These are phyloP conservation scores for Phyllotreta striolata DNA, from an alignment of 2,888 invertebrate species.

Conservation along the genomic window DNA sequence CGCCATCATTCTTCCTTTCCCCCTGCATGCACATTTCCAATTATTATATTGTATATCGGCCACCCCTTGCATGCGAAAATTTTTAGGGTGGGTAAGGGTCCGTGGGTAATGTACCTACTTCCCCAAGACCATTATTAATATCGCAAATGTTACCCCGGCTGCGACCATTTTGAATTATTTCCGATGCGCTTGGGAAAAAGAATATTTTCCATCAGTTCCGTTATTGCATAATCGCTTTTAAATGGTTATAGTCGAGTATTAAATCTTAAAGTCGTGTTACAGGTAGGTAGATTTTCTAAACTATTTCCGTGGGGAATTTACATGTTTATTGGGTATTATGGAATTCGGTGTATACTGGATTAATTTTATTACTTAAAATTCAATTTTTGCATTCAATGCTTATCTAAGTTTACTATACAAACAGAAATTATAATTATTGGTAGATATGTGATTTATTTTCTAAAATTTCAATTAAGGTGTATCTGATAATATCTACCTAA, in stretches of 20 bases:
- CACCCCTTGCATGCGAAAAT: conserved; percentile 36
- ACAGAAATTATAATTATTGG: too few relatives aligned
- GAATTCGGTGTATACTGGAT: too few relatives aligned
- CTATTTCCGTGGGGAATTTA: too few relatives aligned
- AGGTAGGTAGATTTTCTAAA: too few relatives aligned
- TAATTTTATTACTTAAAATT: too few relatives aligned
- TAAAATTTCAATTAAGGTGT: too few relatives aligned
- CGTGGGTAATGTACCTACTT: conserved; percentile 17
- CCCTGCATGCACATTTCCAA: conserved; percentile 34
- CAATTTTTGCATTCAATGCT: too few relatives aligned
- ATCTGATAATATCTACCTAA: too few relatives aligned
- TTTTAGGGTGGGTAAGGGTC: conserved; percentile 38
- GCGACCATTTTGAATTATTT: conserved; percentile 40
- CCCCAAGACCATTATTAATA: conserved; percentile 37
- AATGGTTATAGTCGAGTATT: not conserved
- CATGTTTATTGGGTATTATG: too few relatives aligned
- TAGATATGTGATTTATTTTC: too few relatives aligned
- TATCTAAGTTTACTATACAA: too few relatives aligned
- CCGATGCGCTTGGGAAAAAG: conserved; percentile 27
- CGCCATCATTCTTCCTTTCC: conserved; percentile 14
- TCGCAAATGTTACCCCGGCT: conserved; percentile 22
- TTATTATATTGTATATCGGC: conserved; percentile 40
- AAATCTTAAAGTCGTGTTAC: not conserved
- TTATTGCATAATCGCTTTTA: conserved; percentile 16
- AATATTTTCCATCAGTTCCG: conserved; percentile 13